Evolutionary conservation across 2,797 vertebrate genomes (phyloP).

Genomic region (Lepilemur ruficaudatus): DNA sequence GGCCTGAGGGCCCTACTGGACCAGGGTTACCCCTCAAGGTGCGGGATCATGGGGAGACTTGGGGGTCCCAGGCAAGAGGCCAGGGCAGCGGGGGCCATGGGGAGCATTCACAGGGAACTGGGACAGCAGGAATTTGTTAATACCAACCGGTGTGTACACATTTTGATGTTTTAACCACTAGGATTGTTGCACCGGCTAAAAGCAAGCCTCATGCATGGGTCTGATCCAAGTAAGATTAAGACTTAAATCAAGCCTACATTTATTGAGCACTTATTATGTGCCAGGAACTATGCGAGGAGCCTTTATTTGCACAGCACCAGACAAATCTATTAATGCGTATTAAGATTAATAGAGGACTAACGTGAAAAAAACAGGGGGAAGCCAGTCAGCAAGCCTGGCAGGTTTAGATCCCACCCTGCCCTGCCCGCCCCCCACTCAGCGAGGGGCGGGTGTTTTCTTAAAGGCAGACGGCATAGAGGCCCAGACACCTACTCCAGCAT

Average conservation of each 20-base stretch:
- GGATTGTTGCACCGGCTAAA: not conserved
- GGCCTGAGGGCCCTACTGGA: not conserved
- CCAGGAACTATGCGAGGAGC: not conserved
- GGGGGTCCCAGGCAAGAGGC: not conserved
- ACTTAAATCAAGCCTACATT: not conserved
- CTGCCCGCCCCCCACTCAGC: fast-evolving
- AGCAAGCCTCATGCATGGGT: fast-evolving
- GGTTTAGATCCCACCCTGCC: not conserved
- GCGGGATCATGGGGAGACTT: not conserved
- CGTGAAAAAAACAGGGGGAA: not conserved
- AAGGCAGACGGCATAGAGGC: not conserved
- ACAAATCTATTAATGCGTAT: fast-evolving
- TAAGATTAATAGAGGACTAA: not conserved
- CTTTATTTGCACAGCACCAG: not conserved
- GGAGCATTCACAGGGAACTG: fast-evolving
- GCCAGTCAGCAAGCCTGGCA: not conserved
- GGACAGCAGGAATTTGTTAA: not conserved
- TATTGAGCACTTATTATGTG: not conserved
- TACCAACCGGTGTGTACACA: not conserved
- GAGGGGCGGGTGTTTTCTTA: not conserved
- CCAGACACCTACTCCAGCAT: not conserved
- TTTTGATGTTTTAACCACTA: not conserved
- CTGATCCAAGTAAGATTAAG: not conserved
- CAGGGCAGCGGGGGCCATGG: not conserved
- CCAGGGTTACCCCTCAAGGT: not conserved